Evolutionary conservation across 2,797 vertebrate species (phyloP).

Genomic region (Crocidura indochinensis): DNA sequence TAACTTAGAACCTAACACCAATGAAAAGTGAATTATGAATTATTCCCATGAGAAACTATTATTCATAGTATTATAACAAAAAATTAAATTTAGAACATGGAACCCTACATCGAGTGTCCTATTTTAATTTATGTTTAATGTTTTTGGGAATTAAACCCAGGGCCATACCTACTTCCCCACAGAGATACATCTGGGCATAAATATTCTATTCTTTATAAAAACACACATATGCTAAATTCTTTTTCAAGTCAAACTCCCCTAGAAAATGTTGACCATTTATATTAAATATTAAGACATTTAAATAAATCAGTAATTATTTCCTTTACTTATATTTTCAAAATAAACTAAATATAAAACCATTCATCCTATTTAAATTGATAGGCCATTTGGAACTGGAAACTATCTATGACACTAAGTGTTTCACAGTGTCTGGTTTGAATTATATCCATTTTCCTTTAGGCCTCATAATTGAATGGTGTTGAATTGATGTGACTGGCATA

Average conservation of each 20-base stretch:
- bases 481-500: not conserved
- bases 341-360: slow-evolving; percentile 24
- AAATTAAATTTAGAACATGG: too few relatives aligned
- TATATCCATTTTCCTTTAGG: slow-evolving; percentile 29
- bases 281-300: slow-evolving; percentile 67
- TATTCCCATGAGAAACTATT: too few relatives aligned
- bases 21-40: not conserved
- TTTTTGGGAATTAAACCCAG: too few relatives aligned
- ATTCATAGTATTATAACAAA: too few relatives aligned
- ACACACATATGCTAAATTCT: not conserved
- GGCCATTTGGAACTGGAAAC: slow-evolving; percentile 48
- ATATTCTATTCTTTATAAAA: slow-evolving; percentile 2
- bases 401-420: slow-evolving; percentile 39
- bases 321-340: slow-evolving; percentile 67
- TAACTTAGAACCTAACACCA: not conserved
- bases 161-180: too few relatives aligned
- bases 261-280: slow-evolving; percentile 26
- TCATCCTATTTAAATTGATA: slow-evolving; percentile 30
- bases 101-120: not conserved
- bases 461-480: slow-evolving; percentile 55
- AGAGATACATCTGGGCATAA: too few relatives aligned
- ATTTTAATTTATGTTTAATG: not conserved
- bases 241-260: slow-evolving; percentile 46
- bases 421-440: slow-evolving; percentile 47
- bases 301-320: slow-evolving; percentile 36